phyloP scores from a whole-genome alignment of 2,113 vertebrate genomes.

The Catharus minimus region DNA sequence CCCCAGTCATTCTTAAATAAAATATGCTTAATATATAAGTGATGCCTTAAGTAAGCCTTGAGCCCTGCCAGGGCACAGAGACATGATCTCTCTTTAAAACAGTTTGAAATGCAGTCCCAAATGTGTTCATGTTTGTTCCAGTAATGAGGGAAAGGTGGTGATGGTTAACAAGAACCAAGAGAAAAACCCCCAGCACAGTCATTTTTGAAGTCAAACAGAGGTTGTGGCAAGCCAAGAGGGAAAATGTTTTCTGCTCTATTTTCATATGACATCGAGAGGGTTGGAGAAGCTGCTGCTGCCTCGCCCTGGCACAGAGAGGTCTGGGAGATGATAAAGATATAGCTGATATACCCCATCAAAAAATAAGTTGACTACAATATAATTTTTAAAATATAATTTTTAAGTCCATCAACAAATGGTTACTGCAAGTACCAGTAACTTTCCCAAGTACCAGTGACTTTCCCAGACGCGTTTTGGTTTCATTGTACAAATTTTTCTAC shows the following conservation, averaged over 20 bases:
- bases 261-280: neutral
- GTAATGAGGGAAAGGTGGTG: neutral
- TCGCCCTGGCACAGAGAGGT: neutral
- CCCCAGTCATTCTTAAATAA: neutral
- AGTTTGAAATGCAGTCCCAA: neutral
- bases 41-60: neutral
- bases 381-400: neutral
- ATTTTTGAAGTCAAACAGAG: constrained; percentile 8
- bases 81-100: neutral
- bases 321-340: too few relatives aligned
- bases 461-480: accelerated
- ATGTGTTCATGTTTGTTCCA: neutral
- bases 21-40: neutral
- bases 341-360: neutral
- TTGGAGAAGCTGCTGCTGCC: neutral
- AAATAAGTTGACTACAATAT: neutral
- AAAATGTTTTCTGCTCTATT: neutral
- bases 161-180: constrained; percentile 13
- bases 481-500: neutral
- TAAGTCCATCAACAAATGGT: neutral
- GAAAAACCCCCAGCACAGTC: neutral
- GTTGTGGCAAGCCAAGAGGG: neutral
- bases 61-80: neutral
- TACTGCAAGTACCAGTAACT: neutral
- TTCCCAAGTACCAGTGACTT: neutral